phyloP scores from a whole-genome alignment of 2,888 invertebrate genomes.

The Protonemura montana region DNA sequence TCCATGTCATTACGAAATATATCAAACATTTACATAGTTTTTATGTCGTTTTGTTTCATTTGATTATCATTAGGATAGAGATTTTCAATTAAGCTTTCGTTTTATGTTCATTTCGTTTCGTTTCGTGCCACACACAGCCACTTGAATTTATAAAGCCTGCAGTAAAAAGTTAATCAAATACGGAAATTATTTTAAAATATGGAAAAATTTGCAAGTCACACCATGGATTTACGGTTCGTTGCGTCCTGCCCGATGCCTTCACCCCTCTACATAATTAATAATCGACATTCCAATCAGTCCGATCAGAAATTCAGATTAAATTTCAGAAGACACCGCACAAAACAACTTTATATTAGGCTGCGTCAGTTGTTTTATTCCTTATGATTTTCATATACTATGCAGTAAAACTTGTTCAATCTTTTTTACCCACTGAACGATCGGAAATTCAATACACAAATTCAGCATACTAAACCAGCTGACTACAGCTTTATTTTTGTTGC shows the following conservation, averaged over 20 bases:
- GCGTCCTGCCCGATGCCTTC: background rate
- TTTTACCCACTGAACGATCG: background rate
- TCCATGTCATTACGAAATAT: background rate
- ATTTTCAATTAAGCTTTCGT: slow-evolving; percentile 12
- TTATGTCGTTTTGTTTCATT: background rate
- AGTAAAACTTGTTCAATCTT: background rate
- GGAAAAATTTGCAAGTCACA: slow-evolving; percentile 4
- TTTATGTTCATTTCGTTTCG: slow-evolving; percentile 3
- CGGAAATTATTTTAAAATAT: slow-evolving; percentile 1
- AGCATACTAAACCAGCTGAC: background rate
- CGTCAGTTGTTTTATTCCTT: background rate
- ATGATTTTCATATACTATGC: background rate
- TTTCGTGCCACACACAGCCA: background rate
- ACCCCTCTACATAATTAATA: background rate
- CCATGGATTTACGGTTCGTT: background rate
- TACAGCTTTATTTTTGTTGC: background rate
- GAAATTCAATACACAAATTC: background rate
- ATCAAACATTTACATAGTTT: background rate
- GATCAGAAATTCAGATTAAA: background rate
- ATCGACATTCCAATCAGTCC: background rate
- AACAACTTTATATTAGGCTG: background rate
- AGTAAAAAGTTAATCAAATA: slow-evolving; percentile 2
- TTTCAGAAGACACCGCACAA: background rate
- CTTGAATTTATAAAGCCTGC: slow-evolving; percentile 3
- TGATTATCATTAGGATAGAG: background rate